Percentiles rank a stretch among this genome's conserved stretches.
Conservation (phyloP, 2,888 invertebrate species). For the Troglohyphantes excavatus region DNA sequence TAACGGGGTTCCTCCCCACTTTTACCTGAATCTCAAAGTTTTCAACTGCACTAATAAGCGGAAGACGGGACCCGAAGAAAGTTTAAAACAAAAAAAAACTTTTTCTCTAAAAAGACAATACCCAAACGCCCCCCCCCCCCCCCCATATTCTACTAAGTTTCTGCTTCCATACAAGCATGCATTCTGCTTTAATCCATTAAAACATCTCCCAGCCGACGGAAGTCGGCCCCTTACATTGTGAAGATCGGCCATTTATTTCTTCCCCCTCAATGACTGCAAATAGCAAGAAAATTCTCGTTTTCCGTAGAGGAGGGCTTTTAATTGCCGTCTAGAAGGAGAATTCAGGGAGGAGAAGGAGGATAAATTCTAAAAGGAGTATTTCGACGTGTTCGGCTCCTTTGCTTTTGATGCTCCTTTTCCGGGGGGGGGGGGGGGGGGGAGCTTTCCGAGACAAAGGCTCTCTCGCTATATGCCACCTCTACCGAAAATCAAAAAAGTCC, state of each 20-base stretch:
- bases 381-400: constrained; percentile 6
- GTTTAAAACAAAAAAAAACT: constrained; percentile 28
- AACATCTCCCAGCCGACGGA: constrained; percentile 52
- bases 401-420: constrained; percentile 72
- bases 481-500: constrained; percentile 39
- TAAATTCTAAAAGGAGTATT: constrained; percentile 44
- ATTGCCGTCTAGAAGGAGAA: constrained; percentile 54
- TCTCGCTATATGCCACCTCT: too few relatives aligned
- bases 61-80: constrained; percentile 30
- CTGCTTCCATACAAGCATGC: constrained; percentile 67
- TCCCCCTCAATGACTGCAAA: constrained; percentile 73
- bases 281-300: constrained; percentile 62
- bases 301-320: constrained; percentile 67
- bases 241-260: constrained; percentile 75
- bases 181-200: constrained; percentile 74
- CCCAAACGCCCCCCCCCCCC: constrained; percentile 40
- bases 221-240: constrained; percentile 69
- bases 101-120: constrained; percentile 20
- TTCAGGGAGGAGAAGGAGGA: constrained; percentile 36
- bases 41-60: constrained; percentile 30
- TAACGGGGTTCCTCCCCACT: too few relatives aligned
- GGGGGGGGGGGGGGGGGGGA: constrained; percentile 16
- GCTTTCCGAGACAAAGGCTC: constrained; percentile 44
- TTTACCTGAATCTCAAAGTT: too few relatives aligned
- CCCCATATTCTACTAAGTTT: constrained; percentile 32